Percentiles rank a stretch among this genome's conserved stretches.
These are phyloP conservation scores for Steinernema khuongi DNA, from an alignment of 1,140 invertebrate species.

Conservation along the genomic window DNA sequence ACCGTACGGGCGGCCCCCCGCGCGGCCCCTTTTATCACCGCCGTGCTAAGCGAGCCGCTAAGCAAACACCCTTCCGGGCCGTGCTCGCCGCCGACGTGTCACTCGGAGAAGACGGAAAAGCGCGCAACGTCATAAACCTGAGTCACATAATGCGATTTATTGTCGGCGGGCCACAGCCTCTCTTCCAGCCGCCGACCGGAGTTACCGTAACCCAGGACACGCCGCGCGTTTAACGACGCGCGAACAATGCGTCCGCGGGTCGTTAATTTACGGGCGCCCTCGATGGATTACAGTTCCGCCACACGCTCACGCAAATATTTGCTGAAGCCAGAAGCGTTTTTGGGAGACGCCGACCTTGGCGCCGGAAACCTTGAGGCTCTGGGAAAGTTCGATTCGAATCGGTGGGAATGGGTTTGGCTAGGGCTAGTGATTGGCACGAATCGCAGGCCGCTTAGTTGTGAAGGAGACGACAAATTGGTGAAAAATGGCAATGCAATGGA, in stretches of 20 bases:
- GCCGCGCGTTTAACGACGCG: slow-evolving; percentile 7
- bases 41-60: slow-evolving; percentile 13
- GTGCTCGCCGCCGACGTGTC: not conserved
- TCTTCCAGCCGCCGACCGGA: not conserved
- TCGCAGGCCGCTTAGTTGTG: too few relatives aligned
- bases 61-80: slow-evolving; percentile 13
- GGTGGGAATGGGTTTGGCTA: not conserved
- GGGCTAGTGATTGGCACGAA: too few relatives aligned
- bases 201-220: not conserved
- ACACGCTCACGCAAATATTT: slow-evolving; percentile 15
- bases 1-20: not conserved
- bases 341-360: not conserved
- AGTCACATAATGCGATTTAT: slow-evolving; percentile 15
- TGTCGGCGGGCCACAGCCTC: slow-evolving; percentile 5
- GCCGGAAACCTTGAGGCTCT: not conserved
- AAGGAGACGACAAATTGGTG: too few relatives aligned
- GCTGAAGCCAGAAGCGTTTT: not conserved
- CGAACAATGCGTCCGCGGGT: slow-evolving; percentile 10
- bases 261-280: slow-evolving; percentile 13
- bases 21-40: slow-evolving; percentile 9
- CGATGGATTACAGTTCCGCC: slow-evolving; percentile 5
- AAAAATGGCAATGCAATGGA: too few relatives aligned
- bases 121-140: slow-evolving; percentile 11
- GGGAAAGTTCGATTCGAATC: not conserved
- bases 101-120: not conserved